These are phyloP conservation scores for Brachionus koreanus DNA, from an alignment of 1,140 invertebrate genomes.

Conservation along the genomic window DNA sequence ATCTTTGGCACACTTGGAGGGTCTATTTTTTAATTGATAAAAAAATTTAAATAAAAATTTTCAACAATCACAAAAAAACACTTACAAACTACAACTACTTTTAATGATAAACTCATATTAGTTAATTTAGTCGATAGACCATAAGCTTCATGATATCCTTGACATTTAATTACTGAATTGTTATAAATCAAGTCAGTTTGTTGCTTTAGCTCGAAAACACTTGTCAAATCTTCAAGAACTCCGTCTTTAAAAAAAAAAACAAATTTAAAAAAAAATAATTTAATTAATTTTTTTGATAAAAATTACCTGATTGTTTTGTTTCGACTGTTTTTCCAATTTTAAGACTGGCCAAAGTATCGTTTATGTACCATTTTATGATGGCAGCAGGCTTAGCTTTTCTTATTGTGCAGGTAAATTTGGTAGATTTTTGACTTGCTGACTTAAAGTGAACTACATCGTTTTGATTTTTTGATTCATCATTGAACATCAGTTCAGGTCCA, in stretches of 20 bases:
- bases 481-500: constrained; percentile 36
- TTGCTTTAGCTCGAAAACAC: constrained; percentile 23
- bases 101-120: constrained; percentile 21
- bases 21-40: not conserved
- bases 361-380: constrained; percentile 34
- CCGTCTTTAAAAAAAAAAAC: not conserved
- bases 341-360: not conserved
- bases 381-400: constrained; percentile 26
- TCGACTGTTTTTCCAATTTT: constrained; percentile 1
- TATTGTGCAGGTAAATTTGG: constrained; percentile 37
- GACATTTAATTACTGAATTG: constrained; percentile 41
- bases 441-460: constrained; percentile 38
- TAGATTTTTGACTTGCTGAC: constrained; percentile 18
- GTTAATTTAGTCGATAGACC: not conserved
- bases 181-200: constrained; percentile 36
- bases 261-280: not conserved
- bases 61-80: not conserved
- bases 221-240: constrained; percentile 25
- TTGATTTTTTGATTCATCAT: constrained; percentile 41
- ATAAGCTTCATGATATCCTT: constrained; percentile 35
- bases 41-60: not conserved
- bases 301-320: constrained; percentile 35
- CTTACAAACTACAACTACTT: constrained; percentile 44
- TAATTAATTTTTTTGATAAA: not conserved
- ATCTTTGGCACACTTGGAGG: constrained; percentile 24